Base-by-base conservation (phyloP, 37 sponge, comb jelly and placozoan genomes). In the Ianthella basta region DNA sequence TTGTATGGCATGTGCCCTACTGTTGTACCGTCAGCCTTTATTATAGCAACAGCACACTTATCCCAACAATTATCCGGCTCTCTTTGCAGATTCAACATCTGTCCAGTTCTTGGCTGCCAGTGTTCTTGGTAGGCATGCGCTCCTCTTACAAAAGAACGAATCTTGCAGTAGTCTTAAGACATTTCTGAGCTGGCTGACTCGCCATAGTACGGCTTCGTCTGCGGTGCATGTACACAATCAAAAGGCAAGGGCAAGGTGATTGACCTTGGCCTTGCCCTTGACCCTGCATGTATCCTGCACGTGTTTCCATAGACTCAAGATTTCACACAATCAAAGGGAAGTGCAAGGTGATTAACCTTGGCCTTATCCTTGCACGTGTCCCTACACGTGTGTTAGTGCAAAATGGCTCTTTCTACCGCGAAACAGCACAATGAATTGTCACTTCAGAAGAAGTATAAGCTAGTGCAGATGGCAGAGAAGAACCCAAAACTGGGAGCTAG, bases 401-500 rank as follows among this genome's bases (percentile, higher is more conserved):
- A 57, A 57, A 57, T 57, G 59, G 59, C 59, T 57, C 59, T 20
- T 57, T 57, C 59, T 57, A 57, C 59, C 59, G 15, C 59, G 59
- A 57, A 57, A 57, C n/a, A 57, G 59, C 18, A 15, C 59, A 57
- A 57, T 57, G 59, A 61, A 13, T 2, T 61, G 64, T 61, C 64
- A 44, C 50, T 44, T 44, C 3, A 10, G 50, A 44, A 44, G 8
- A 44, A 8, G 50, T 44, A 44, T 44, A 44, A 44, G 50, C 50
- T 44, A 8, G 50, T 8, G 50, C 50, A 44, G 8, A 44, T 44
- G 50, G 50, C 64, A 61, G 64, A 61, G 14, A 61, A n/a, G 14
- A 61, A 57, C 18, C 59, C 64, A 61, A 61, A 61, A 61, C 64
- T 61, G 64, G 64, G 64, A 61, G 14, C 64, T 13, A 61, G 64